Percentiles rank a stretch among this genome's conserved stretches.
These are phyloP conservation scores for Drosophila imparisetae DNA, from an alignment of 2,888 invertebrate genomes.

Conservation along the genomic window DNA sequence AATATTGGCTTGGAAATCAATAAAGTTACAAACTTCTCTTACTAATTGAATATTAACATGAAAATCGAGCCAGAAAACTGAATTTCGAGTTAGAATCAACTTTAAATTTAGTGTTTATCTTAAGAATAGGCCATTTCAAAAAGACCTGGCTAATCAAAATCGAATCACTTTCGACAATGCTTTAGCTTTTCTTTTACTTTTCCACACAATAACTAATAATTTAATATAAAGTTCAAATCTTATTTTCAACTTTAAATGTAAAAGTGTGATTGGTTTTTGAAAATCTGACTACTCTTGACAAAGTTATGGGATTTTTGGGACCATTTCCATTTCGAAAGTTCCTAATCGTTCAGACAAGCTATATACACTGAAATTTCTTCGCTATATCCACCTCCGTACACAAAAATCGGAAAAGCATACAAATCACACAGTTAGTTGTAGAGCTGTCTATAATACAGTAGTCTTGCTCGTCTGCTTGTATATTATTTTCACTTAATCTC, in stretches of 20 bases:
- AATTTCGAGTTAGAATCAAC: neutral
- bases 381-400: accelerated
- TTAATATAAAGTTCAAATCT: too few relatives aligned
- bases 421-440: neutral
- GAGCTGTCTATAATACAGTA: neutral
- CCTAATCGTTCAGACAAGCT: neutral
- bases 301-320: neutral
- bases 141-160: neutral
- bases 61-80: neutral
- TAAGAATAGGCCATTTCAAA: neutral
- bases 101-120: neutral
- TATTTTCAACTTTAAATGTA: too few relatives aligned
- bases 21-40: neutral
- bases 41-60: neutral
- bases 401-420: neutral
- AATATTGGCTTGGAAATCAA: neutral
- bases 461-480: neutral
- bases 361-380: neutral
- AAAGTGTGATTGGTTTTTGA: neutral
- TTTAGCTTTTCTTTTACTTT: too few relatives aligned
- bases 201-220: too few relatives aligned
- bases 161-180: neutral
- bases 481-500: neutral
- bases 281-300: neutral
- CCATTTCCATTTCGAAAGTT: neutral